Base-by-base conservation (phyloP, 1,140 invertebrate species). In the Drosophila orosa region DNA sequence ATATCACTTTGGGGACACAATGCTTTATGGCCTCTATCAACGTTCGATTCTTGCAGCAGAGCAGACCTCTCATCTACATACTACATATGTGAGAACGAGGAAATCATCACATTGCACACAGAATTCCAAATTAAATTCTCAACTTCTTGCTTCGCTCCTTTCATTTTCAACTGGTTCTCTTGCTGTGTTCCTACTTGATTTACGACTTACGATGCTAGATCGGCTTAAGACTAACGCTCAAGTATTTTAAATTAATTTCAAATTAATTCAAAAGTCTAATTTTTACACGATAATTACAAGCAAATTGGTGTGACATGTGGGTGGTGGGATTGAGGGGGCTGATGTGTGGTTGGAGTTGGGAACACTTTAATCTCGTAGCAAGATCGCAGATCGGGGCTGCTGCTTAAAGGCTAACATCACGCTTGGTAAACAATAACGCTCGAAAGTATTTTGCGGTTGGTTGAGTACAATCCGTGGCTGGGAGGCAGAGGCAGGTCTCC, bases 181-280 rank as follows among this genome's bases (percentile, higher is more conserved):
- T 24, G 44, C 37, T 72, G 42, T 31, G 25, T 13, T 58, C 61
- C 58, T 29, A 63, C 37, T 50, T 45, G 33, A 58, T 65, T 72
- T 19, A 48, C 57, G 40, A 61, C 60, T 72, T 50, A 58, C 72
- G 31, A 44, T 75, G 67, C 54, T 85, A 45, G 37, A 39, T 74
- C 54, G 61, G 48, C 73, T 69, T 82, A 78, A 4, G 24, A 7
- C 44, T 83, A 79, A 50, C 24, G 54, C 56, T 67, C 52, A 44
- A 35, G 57, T 66, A 80, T 79, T 85, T 90, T 85, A 78, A 90
- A 90, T 90, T 90, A 90, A 90, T 90, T 90, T 90, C 86, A 85
- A 90, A 90, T 90, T 90, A 90, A 90, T 90, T 90, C 33, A 89
- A 89, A 89, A 80, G 68, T 74, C 84, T 76, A 83, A 83, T 66